Base-by-base conservation (phyloP, 2,888 invertebrate species). In the Psylliodes chrysocephalus region DNA sequence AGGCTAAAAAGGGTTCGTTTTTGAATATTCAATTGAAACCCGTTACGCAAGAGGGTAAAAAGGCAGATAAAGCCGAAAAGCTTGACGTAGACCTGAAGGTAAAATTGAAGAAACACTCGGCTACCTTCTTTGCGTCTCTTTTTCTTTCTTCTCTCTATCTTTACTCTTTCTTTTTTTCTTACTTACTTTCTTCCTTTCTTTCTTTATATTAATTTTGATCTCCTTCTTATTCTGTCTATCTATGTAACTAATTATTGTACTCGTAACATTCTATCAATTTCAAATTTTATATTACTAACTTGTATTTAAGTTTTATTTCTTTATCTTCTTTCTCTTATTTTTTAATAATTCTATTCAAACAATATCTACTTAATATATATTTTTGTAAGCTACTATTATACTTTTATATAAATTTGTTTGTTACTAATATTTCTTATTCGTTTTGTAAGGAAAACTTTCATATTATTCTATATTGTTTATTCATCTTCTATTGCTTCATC, bases 1-100 rank as follows among this genome's bases (percentile, higher is more conserved):
- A 84, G 70, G 79, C 83, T 73, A 81, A 83, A 80, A 80, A 83
- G 75, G 87, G 86, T 78, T 85, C 82, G 76, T 89, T 89, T 81
- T 81, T 87, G 76, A 83, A 82, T 70, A 81, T 89, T 71, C 86
- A 88, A 78, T 85, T 89, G 76, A 89, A 88, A 82, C 88, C 88
- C 51, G 84, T 86, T 69, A 77, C 78, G 73, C 82, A 82, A 72
- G 81, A 80, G 66, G 81, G 76, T 57, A 82, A 82, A 73, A 77
- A 82, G 75, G 64, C 76, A 64, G 77, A 82, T 70, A 75, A 81
- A 73, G 81, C 76, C 62, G 49, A 59, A 38, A 75, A 75, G 66
- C 63, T 78, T 63, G 82, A 81, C 64, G 63, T 71, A 55, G 79
- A 80, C 18, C 71, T 82, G 69, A 83, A 83, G 82, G 83, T 83